These are phyloP conservation scores for Erebia ligea DNA, from an alignment of 2,888 invertebrate species.

Conservation along the genomic window DNA sequence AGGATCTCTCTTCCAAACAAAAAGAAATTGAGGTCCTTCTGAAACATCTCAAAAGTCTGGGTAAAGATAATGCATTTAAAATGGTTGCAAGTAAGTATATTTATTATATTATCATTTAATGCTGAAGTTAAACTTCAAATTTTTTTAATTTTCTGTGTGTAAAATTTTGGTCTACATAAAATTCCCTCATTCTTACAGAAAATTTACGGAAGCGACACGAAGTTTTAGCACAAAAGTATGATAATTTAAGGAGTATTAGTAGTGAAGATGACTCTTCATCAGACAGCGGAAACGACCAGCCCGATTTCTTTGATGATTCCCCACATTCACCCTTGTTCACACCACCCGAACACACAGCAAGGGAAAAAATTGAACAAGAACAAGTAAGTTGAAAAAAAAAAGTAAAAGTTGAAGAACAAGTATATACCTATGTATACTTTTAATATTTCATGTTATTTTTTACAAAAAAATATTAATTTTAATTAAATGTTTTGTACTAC, in stretches of 20 bases:
- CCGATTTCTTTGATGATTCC: slow-evolving; percentile 44
- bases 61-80: slow-evolving; percentile 46
- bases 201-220: slow-evolving; percentile 47
- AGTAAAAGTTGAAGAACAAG: too few relatives aligned
- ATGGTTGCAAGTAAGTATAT: slow-evolving; percentile 56
- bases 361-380: slow-evolving; percentile 19
- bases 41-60: slow-evolving; percentile 46
- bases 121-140: too few relatives aligned
- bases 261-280: slow-evolving; percentile 41
- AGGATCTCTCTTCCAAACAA: slow-evolving; percentile 43
- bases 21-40: slow-evolving; percentile 51
- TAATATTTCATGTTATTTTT: too few relatives aligned
- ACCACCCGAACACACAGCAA: slow-evolving; percentile 13
- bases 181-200: slow-evolving; percentile 48
- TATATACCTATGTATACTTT: too few relatives aligned
- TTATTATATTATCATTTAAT: background rate
- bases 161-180: background rate
- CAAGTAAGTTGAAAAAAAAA: background rate
- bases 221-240: slow-evolving; percentile 49
- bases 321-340: slow-evolving; percentile 35
- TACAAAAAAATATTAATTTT: too few relatives aligned
- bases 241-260: slow-evolving; percentile 42
- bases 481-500: background rate
- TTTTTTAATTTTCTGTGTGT: too few relatives aligned
- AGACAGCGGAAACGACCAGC: slow-evolving; percentile 47